Evolutionary conservation across 2,113 vertebrate genomes (phyloP), one percentile per base, ranked within the genome.

Genomic region (Fregata magnificens): DNA sequence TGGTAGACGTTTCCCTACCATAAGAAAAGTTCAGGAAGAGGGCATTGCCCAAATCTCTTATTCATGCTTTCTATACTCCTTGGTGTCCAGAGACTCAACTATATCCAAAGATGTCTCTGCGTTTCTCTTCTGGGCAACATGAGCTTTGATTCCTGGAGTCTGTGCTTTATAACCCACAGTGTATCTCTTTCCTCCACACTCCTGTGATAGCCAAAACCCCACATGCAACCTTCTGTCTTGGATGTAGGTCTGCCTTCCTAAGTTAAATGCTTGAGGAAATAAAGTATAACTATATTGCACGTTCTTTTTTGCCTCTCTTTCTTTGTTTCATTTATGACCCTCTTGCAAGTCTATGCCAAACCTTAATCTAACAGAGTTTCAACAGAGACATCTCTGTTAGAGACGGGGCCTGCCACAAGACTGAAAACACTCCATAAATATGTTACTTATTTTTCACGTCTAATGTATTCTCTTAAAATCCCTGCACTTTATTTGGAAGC

Each of bases 11-110:
- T 82, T 86, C 53, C 25, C 38, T 79, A 28, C 32, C 11, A 3
- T 5, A 65, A 18, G 31, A 19, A 16, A 56, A 53, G 34, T 36
- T 56, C 21, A 49, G 29, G 22, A 32, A 42, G 16, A 88, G 34
- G 31, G 62, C 6, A 1, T 15, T 67, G 4, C 40, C n/a, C 36
- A 63, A 10, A 45, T 72, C 36, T 67, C 24, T 25, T 47, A 1
- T 5, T 71, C 5, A 13, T 47, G 36, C 3, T 10, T 47, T 73
- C 26, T 11, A 0, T 45, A 6, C 17, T 45, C 32, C 1, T 8
- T n/a, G 32, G 26, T 74, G 40, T 38, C 28, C 70, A 56, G 66
- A 34, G 6, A 16, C 36, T 34, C 44, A 44, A 1, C 31, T 24
- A 4, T 9, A 52, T 69, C 28, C 36, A 8, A 40, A 42, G 26